Conservation (phyloP, 1,140 invertebrate species). For the Drosophila rufa region DNA sequence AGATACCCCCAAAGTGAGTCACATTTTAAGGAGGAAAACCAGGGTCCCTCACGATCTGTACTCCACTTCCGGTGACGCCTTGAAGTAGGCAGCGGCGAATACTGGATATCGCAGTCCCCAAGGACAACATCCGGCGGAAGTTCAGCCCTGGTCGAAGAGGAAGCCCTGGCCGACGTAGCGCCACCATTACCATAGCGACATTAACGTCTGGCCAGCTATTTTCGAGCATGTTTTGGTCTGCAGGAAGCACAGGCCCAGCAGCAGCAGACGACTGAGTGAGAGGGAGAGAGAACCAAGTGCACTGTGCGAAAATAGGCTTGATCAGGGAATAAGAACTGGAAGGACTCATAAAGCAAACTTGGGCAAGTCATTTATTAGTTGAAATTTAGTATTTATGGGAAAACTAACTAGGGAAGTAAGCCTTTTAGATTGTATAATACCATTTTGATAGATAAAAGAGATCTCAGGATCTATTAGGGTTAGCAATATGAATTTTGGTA, state of each 20-base stretch:
- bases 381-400: background rate
- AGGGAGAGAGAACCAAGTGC: background rate
- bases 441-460: too few species aligned
- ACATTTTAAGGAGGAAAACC: background rate
- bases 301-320: background rate
- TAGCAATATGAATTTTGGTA: background rate
- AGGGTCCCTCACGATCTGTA: background rate
- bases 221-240: conserved; percentile 69
- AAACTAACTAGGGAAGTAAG: background rate
- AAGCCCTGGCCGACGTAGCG: conserved; percentile 56
- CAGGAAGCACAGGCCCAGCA: conserved; percentile 45
- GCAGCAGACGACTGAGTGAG: background rate
- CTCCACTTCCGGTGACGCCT: conserved; percentile 23
- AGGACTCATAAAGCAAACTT: background rate
- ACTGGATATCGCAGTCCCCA: too few species aligned
- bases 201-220: conserved; percentile 76
- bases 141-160: conserved; percentile 43
- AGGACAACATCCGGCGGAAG: conserved; percentile 8
- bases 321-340: background rate
- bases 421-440: background rate
- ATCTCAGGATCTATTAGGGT: background rate
- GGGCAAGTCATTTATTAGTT: too few species aligned
- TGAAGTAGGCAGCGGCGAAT: conserved; percentile 51
- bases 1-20: background rate
- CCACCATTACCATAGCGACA: conserved; percentile 70